Conservation (phyloP, 2,113 vertebrate species). For the Rhinoptilus africanus region DNA sequence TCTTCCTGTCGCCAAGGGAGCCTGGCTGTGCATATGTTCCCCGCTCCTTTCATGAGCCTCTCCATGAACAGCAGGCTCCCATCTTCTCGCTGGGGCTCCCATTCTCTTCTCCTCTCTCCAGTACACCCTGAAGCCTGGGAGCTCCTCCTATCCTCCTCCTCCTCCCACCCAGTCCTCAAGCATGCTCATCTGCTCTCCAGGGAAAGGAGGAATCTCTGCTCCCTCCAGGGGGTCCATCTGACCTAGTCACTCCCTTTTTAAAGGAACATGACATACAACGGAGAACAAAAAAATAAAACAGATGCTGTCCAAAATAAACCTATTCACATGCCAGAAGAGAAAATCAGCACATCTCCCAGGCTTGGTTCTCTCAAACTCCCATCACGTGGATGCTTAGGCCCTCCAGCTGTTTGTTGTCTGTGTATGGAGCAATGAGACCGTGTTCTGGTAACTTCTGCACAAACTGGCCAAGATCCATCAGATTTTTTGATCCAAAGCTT, state of each 20-base stretch:
- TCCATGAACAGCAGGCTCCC: conserved; percentile 45
- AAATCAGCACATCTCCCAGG: conserved; percentile 47
- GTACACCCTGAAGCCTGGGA: not conserved
- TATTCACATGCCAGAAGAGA: conserved; percentile 49
- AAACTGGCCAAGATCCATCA: conserved; percentile 7
- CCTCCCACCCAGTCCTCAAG: conserved; percentile 29
- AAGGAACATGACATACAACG: not conserved
- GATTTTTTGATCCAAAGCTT: conserved; percentile 38
- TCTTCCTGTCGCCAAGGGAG: not conserved
- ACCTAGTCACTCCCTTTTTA: conserved; percentile 59
- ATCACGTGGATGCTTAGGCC: not conserved
- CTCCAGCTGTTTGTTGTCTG: conserved; percentile 54
- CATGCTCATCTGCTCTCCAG: conserved; percentile 66
- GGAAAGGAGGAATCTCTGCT: conserved; percentile 58
- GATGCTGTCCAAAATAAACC: conserved; percentile 64
- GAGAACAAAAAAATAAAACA: conserved; percentile 56
- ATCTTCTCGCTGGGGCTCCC: conserved; percentile 7
- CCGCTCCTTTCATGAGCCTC: not conserved
- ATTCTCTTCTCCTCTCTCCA: not conserved
- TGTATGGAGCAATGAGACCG: not conserved
- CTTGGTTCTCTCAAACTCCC: conserved; percentile 21
- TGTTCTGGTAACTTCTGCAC: conserved; percentile 41
- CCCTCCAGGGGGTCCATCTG: conserved; percentile 55
- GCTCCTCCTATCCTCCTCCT: conserved; percentile 6
- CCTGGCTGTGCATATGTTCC: not conserved